A percentile compares a stretch with the other conserved stretches of the same genome.
These are phyloP conservation scores for Caranx ignobilis DNA, from an alignment of 2,113 vertebrate species.

Conservation along the genomic window DNA sequence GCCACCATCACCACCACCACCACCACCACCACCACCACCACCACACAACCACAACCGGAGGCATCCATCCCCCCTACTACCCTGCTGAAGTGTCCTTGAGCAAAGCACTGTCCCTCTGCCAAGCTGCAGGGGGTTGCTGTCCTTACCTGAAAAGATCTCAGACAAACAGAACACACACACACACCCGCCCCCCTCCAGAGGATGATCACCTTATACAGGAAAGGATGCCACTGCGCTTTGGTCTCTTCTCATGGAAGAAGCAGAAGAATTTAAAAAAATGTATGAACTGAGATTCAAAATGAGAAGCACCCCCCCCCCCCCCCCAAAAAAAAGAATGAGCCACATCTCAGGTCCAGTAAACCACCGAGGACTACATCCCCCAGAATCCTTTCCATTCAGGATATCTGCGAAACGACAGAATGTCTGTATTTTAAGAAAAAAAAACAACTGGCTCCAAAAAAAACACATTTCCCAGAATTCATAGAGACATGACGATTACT, in stretches of 20 bases:
- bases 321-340: neutral
- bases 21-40: too few relatives aligned
- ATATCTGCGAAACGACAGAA: conserved; percentile 20
- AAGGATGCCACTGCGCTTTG: too few relatives aligned
- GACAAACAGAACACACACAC: too few relatives aligned
- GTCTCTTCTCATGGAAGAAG: too few relatives aligned
- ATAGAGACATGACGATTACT: neutral
- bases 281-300: neutral
- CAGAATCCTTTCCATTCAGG: conserved; percentile 29
- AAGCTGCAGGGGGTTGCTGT: conserved; percentile 9
- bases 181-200: too few relatives aligned
- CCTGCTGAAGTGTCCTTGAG: conserved; percentile 41
- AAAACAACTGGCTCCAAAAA: neutral
- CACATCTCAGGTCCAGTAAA: neutral
- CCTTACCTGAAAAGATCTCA: neutral
- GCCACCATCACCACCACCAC: too few relatives aligned
- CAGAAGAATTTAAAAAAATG: neutral
- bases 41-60: neutral
- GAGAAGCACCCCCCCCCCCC: neutral
- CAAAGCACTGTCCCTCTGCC: neutral
- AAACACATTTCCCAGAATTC: conserved; percentile 25
- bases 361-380: conserved; percentile 20
- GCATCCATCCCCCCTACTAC: neutral
- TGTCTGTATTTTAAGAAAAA: conserved; percentile 49
- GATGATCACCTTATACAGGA: too few relatives aligned